phyloP scores from a whole-genome alignment of 2,888 invertebrate genomes.

The Gasteruption jaculator region DNA sequence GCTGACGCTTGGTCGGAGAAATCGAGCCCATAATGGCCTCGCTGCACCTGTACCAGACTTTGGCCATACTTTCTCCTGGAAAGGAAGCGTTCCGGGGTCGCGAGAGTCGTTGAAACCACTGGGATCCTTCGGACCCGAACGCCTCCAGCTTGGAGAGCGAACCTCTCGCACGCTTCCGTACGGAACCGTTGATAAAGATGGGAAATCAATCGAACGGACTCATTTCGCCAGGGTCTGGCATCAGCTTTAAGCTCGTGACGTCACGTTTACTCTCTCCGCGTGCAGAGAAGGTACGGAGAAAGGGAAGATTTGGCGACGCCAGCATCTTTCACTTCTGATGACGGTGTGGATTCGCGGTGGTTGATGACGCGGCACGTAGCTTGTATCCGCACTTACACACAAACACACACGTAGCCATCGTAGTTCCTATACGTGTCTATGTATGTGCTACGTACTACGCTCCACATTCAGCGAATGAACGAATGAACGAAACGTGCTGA shows the following conservation, averaged over 20 bases:
- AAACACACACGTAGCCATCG: conserved; percentile 6
- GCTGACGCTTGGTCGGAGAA: too few species aligned
- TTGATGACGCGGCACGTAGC: conserved; percentile 42
- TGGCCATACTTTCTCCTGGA: too few species aligned
- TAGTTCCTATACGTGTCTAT: conserved; percentile 1
- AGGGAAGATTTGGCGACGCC: conserved; percentile 45
- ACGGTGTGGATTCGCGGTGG: conserved; percentile 39
- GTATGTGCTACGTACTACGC: conserved; percentile 1
- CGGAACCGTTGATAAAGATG: neutral
- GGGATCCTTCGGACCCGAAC: too few species aligned
- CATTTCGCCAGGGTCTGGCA: conserved; percentile 30
- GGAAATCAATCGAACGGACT: conserved; percentile 29
- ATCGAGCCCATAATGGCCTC: too few species aligned
- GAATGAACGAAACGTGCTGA: conserved; percentile 28
- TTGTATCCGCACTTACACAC: conserved; percentile 30
- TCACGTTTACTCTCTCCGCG: conserved; percentile 43
- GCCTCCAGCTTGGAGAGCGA: too few species aligned
- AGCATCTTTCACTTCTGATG: conserved; percentile 45
- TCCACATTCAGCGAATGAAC: conserved; percentile 27
- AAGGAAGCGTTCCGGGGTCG: too few species aligned
- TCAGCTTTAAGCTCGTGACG: conserved; percentile 41
- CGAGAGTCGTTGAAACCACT: too few species aligned
- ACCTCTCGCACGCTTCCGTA: neutral
- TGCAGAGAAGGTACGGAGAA: conserved; percentile 29
- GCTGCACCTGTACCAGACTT: too few species aligned